Base-by-base conservation (phyloP, 2,113 vertebrate species). In the Hemiprocne comata region DNA sequence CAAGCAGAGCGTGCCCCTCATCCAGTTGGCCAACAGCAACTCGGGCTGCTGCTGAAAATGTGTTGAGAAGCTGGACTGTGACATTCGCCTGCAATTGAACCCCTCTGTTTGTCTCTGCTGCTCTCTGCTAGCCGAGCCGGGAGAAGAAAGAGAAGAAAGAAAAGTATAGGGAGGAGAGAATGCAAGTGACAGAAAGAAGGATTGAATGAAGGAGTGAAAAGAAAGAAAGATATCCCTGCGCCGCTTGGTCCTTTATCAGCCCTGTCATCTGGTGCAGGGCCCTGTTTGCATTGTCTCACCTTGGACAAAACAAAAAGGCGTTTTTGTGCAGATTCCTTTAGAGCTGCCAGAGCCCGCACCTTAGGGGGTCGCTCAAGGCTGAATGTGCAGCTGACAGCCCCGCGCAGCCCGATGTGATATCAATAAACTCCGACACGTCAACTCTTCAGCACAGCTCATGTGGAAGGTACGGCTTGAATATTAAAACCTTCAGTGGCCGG, bases 391-490 rank as follows among this genome's bases (percentile, higher is more conserved):
- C 98, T 99, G 99, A 99, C 98, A 99, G 98, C 97, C 98, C 98
- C 82, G 98, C 84, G 97, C 98, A 96, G 98, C 98, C 97, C 98
- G 71, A 98, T 98, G 97, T 97, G 99, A 98, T 98, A 99, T 99
- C 98, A 98, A 99, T 99, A 98, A 99, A 98, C 85, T 97, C 98
- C 98, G 98, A 99, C 98, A 98, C 97, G 98, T 98, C 99, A 98
- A 98, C 98, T 98, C 98, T 98, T 98, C 97, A 98, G 98, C 98
- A 97, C 98, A 91, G 97, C 94, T 97, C 98, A 95, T 92, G 94
- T 96, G 97, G 98, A 98, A 98, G 98, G 98, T 98, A 87, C 94
- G 92, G 96, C 91, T 96, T 98, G 98, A 98, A 98, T 98, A 98
- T 98, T 98, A 98, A 98, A 98, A 87, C 87, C 96, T 90, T 79